Evolutionary conservation across 1,140 invertebrate genomes (phyloP).

Genomic region (Drosophila nigromelanica): DNA sequence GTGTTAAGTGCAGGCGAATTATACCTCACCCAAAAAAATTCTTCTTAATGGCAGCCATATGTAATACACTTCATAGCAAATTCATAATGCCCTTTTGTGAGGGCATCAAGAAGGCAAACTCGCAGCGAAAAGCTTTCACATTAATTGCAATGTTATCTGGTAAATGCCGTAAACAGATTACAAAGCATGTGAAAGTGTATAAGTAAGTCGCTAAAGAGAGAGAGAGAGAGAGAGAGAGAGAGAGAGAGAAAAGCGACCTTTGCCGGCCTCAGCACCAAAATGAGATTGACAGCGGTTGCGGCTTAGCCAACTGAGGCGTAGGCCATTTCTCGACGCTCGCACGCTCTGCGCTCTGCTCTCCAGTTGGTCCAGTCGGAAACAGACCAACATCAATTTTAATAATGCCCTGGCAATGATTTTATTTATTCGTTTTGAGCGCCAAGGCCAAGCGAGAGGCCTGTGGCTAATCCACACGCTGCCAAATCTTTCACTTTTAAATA

Average conservation of each 20-base stretch:
- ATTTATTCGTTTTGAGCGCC: constrained; percentile 35
- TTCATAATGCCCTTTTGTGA: not conserved
- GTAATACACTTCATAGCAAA: not conserved
- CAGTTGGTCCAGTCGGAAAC: constrained; percentile 21
- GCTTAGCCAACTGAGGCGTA: constrained; percentile 45
- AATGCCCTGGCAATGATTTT: constrained; percentile 48
- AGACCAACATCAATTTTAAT: constrained; percentile 66
- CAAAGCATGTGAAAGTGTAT: constrained; percentile 40
- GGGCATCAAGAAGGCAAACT: constrained; percentile 4
- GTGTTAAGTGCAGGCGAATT: no score
- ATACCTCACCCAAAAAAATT: no score
- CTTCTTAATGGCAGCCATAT: no score
- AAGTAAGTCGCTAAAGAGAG: constrained; percentile 6
- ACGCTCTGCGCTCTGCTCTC: not conserved
- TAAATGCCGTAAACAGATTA: constrained; percentile 43
- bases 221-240: not conserved
- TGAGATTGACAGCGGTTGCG: constrained; percentile 65
- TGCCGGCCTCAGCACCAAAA: constrained; percentile 28
- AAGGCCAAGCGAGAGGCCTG: constrained; percentile 13
- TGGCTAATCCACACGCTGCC: constrained; percentile 25
- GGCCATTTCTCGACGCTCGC: constrained; percentile 11
- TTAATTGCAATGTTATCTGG: constrained; percentile 73
- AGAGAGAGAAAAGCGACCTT: constrained; percentile 30
- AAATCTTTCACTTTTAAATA: constrained; percentile 54
- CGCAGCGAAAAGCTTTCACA: constrained; percentile 67